phyloP scores from a whole-genome alignment of 2,888 invertebrate genomes.

The Quadroppia sp. region DNA sequence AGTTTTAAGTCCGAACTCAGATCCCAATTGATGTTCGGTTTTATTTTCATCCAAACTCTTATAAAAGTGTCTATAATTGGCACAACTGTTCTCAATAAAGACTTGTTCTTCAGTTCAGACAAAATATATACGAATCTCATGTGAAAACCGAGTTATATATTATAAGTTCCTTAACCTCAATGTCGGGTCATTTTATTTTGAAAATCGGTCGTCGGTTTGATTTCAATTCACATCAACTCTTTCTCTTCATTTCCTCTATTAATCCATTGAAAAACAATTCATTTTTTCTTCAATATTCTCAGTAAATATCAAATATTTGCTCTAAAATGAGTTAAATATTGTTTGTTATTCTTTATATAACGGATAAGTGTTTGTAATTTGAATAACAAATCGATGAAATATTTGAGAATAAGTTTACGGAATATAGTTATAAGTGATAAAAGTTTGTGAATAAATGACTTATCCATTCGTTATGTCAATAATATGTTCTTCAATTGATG shows the following conservation, averaged over 20 bases:
- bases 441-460: too few relatives aligned
- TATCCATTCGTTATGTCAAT: too few relatives aligned
- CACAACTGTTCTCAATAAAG: constrained; percentile 2
- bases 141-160: constrained; percentile 23
- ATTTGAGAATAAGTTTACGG: too few relatives aligned
- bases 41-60: constrained; percentile 11
- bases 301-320: too few relatives aligned
- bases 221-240: not conserved
- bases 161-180: constrained; percentile 26
- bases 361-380: too few relatives aligned
- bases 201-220: constrained; percentile 22
- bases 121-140: constrained; percentile 3
- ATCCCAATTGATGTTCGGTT: constrained; percentile 3
- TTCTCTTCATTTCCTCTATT: not conserved
- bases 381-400: too few relatives aligned
- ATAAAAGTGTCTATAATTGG: constrained; percentile 19
- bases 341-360: too few relatives aligned
- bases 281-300: not conserved
- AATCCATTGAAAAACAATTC: not conserved
- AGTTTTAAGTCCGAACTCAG: not conserved
- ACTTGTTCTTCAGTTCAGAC: constrained; percentile 32
- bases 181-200: constrained; percentile 19
- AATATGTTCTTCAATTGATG: too few relatives aligned
- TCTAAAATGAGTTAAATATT: too few relatives aligned
- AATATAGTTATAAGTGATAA: too few relatives aligned